A percentile compares a stretch with the other conserved stretches of the same genome.
phyloP scores from a whole-genome alignment of 2,113 vertebrate genomes.

The Prolemur simus region DNA sequence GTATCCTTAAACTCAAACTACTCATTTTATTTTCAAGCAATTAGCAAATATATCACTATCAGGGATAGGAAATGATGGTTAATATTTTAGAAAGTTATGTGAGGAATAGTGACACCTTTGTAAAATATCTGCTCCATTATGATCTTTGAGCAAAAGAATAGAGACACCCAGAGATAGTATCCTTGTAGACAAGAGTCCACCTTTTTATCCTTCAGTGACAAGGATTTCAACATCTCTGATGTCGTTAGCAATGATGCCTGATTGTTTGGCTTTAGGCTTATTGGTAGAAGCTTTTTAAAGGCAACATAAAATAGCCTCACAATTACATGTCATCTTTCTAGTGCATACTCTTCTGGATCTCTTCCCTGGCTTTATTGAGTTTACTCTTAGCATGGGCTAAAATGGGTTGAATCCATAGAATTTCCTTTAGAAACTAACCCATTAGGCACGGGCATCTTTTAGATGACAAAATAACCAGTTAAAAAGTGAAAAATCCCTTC shows the following conservation, averaged over 20 bases:
- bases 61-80: background rate
- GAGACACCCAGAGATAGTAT: background rate
- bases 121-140: background rate
- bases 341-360: background rate
- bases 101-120: background rate
- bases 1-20: background rate
- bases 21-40: background rate
- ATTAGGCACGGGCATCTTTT: background rate
- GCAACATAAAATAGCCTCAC: background rate
- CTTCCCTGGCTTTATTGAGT: background rate
- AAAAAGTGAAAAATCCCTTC: background rate
- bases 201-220: background rate
- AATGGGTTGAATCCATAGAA: background rate
- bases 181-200: background rate
- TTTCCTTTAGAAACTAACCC: background rate
- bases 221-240: background rate
- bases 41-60: background rate
- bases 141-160: background rate
- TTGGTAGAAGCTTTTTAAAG: background rate
- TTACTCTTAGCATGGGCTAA: background rate
- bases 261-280: background rate
- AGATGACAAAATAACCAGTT: slow-evolving; percentile 17
- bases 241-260: background rate
- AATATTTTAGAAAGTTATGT: background rate
- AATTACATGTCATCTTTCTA: background rate